These are phyloP conservation scores for Vollenhovia emeryi DNA, from an alignment of 1,140 invertebrate genomes.

Conservation along the genomic window DNA sequence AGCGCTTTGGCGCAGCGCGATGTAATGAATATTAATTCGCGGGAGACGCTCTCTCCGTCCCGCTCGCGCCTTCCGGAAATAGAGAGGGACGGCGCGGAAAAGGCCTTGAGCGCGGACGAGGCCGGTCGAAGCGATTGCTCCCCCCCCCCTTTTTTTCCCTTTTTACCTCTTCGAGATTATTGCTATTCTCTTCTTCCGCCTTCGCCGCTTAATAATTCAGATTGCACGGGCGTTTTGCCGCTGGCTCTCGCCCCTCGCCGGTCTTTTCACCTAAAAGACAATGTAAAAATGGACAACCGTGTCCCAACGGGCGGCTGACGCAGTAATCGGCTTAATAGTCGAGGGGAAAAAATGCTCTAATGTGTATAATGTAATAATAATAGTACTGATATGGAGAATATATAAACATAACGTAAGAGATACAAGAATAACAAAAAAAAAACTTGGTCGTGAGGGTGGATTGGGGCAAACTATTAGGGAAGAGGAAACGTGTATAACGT, in stretches of 20 bases:
- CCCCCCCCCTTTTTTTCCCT: not conserved
- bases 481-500: not conserved
- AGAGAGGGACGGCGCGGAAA: constrained; percentile 2
- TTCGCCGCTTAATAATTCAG: constrained; percentile 62
- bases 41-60: constrained; percentile 35
- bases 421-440: not conserved
- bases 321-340: constrained; percentile 42
- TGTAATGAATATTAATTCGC: constrained; percentile 82
- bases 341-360: not conserved
- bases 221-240: constrained; percentile 52
- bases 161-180: constrained; percentile 46
- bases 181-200: constrained; percentile 62
- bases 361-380: constrained; percentile 2
- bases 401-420: not conserved
- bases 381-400: not conserved
- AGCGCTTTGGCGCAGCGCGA: constrained; percentile 65
- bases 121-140: constrained; percentile 25
- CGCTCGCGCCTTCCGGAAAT: not conserved
- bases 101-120: constrained; percentile 39
- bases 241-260: not conserved
- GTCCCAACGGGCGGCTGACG: constrained; percentile 18
- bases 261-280: constrained; percentile 27
- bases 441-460: not conserved
- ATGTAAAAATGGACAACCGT: constrained; percentile 40
- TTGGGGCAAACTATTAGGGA: not conserved